Conservation (phyloP, 2,113 vertebrate genomes). For the Ochotona princeps region DNA sequence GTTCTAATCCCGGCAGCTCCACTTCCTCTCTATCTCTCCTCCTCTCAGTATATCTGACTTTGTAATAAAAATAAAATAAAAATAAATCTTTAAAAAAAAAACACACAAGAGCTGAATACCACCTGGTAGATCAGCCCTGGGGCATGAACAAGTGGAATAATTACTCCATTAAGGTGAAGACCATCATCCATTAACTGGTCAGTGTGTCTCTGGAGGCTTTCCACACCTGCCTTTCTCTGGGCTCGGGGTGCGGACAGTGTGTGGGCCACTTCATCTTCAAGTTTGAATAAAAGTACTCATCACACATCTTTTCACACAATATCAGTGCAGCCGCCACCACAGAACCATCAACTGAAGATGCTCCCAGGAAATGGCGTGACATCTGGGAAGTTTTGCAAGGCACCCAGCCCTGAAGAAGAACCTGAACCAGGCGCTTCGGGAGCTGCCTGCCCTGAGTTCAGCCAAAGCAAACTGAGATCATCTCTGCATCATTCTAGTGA, state of each 20-base stretch:
- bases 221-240: constrained; percentile 74
- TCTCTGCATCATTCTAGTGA: constrained; percentile 56
- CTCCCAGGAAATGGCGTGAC: constrained; percentile 48
- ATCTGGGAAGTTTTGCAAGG: constrained; percentile 52
- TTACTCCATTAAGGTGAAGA: constrained; percentile 49
- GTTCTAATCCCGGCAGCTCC: too few relatives aligned
- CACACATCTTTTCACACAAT: constrained; percentile 86
- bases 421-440: constrained; percentile 68
- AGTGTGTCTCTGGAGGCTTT: constrained; percentile 46
- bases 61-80: too few relatives aligned
- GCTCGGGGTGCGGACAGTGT: neutral
- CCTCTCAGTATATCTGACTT: too few relatives aligned
- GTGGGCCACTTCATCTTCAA: constrained; percentile 88
- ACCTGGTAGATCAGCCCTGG: constrained; percentile 15
- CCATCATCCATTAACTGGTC: constrained; percentile 44
- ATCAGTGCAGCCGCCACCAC: constrained; percentile 78
- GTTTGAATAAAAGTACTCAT: constrained; percentile 86
- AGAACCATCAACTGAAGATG: constrained; percentile 74
- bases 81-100: too few relatives aligned
- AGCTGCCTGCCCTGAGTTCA: constrained; percentile 66
- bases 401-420: constrained; percentile 71
- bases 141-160: constrained; percentile 11
- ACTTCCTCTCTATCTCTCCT: too few relatives aligned
- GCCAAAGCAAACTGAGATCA: constrained; percentile 27
- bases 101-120: neutral